Evolutionary conservation across 2,888 invertebrate species (phyloP).

Genomic region (Heliconius charithonia): DNA sequence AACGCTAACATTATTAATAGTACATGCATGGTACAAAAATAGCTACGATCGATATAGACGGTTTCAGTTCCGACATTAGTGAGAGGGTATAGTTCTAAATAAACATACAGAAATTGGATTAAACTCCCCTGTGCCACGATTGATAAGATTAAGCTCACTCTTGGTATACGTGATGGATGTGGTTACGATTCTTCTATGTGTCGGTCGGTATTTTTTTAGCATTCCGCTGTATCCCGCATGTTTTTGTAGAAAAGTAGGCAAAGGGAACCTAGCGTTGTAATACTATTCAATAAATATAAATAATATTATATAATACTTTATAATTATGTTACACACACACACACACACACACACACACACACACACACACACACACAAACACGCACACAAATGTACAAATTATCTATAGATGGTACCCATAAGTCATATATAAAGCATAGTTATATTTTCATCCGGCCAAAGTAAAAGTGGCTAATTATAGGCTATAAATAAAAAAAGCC

Average conservation of each 20-base stretch:
- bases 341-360: too few relatives aligned
- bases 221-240: neutral
- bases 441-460: neutral
- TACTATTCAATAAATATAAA: neutral
- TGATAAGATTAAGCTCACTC: neutral
- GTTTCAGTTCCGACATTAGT: constrained; percentile 11
- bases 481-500: neutral
- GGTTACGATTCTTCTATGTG: neutral
- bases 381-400: too few relatives aligned
- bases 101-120: neutral
- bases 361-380: too few relatives aligned
- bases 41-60: constrained; percentile 20
- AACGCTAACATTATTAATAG: constrained; percentile 13
- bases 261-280: neutral
- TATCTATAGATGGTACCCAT: neutral
- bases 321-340: neutral
- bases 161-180: neutral
- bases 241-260: neutral
- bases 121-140: neutral
- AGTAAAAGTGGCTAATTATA: neutral
- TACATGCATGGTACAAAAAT: constrained; percentile 20
- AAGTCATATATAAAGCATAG: neutral
- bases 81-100: neutral
- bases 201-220: neutral
- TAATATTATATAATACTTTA: neutral